Evolutionary conservation across 2,113 vertebrate genomes (phyloP).

Genomic region (Numida meleagris): DNA sequence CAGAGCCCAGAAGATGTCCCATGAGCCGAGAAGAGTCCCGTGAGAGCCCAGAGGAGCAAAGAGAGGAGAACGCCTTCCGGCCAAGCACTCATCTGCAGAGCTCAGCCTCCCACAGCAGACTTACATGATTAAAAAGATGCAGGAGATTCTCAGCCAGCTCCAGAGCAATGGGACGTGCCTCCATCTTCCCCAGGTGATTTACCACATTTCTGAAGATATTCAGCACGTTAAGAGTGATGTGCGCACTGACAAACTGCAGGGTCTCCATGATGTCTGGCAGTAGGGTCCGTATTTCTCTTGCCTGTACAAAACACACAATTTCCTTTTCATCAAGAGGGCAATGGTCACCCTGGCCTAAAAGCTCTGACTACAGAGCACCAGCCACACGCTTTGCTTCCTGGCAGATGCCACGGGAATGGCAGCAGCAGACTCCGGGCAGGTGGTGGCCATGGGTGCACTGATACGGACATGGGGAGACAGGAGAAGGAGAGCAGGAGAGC

Average conservation of each 20-base stretch:
- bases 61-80: too few relatives aligned
- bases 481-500: not conserved
- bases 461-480: too few relatives aligned
- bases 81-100: too few relatives aligned
- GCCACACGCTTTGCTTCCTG: not conserved
- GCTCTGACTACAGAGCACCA: too few relatives aligned
- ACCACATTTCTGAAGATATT: not conserved
- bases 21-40: too few relatives aligned
- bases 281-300: not conserved
- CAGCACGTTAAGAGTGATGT: not conserved
- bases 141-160: not conserved
- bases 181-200: not conserved
- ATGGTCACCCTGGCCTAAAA: not conserved
- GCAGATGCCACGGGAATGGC: too few relatives aligned
- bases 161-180: not conserved
- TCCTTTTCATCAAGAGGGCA: not conserved
- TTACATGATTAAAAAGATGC: not conserved
- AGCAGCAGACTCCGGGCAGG: too few relatives aligned
- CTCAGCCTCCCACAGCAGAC: not conserved
- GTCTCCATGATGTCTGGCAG: not conserved
- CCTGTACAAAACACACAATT: not conserved
- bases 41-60: too few relatives aligned
- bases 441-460: too few relatives aligned
- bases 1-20: too few relatives aligned
- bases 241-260: not conserved